Evolutionary conservation across 2,888 invertebrate genomes (phyloP).

Genomic region (Laspeyria flexula): DNA sequence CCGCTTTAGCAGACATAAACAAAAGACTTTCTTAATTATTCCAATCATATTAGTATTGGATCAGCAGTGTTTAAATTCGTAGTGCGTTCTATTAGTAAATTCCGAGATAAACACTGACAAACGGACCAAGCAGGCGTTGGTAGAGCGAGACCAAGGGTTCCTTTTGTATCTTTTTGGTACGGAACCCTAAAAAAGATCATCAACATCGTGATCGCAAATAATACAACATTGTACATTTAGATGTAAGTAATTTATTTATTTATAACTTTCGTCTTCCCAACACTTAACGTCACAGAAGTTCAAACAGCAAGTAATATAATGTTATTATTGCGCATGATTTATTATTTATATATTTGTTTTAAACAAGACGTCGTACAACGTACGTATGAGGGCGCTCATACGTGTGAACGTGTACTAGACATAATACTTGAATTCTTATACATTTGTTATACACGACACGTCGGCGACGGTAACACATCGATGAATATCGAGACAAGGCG

Average conservation of each 20-base stretch:
- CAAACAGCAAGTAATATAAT: conserved; percentile 68
- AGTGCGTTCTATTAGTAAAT: too few relatives aligned
- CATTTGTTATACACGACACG: conserved; percentile 27
- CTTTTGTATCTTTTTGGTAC: too few relatives aligned
- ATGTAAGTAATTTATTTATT: conserved; percentile 72
- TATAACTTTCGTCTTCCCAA: conserved; percentile 73
- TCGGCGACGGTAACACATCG: too few relatives aligned
- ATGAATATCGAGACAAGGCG: conserved; percentile 44
- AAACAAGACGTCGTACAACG: conserved; percentile 53
- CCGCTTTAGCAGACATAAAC: too few relatives aligned
- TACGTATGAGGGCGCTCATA: background rate
- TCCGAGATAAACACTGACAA: too few relatives aligned
- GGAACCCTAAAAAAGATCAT: too few relatives aligned
- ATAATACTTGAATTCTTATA: conserved; percentile 65
- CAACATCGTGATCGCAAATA: too few relatives aligned
- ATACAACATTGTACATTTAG: conserved; percentile 59
- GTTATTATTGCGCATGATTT: conserved; percentile 55
- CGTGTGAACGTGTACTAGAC: conserved; percentile 27
- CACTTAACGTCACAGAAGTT: conserved; percentile 69
- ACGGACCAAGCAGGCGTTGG: too few relatives aligned
- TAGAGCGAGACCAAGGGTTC: too few relatives aligned
- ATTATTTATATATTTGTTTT: conserved; percentile 49
- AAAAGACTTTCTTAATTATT: too few relatives aligned
- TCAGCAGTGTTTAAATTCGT: too few relatives aligned
- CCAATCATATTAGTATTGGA: too few relatives aligned